Conservation (phyloP, 1,140 invertebrate genomes). For the Polyergus mexicanus region DNA sequence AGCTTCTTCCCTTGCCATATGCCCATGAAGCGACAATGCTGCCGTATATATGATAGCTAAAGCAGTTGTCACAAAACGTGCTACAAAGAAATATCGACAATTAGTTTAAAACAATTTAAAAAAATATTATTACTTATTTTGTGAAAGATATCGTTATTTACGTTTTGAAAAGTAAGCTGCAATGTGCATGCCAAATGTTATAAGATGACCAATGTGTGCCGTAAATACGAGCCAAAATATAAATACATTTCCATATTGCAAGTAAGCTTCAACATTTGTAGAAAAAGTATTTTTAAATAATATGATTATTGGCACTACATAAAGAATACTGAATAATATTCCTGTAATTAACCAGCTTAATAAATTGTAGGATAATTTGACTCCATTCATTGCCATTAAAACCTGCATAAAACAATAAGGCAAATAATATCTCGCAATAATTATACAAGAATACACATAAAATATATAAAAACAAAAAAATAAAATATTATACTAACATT, state of each 20-base stretch:
- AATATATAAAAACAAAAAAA: background rate
- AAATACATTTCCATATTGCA: slow-evolving; percentile 83
- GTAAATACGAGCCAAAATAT: slow-evolving; percentile 83
- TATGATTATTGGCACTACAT: slow-evolving; percentile 79
- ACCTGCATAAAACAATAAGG: slow-evolving; percentile 74
- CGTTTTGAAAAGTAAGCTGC: slow-evolving; percentile 82
- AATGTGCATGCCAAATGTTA: slow-evolving; percentile 83
- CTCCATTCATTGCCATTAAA: slow-evolving; percentile 84
- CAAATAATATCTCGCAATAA: slow-evolving; percentile 19
- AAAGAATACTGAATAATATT: slow-evolving; percentile 78
- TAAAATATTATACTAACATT: slow-evolving; percentile 78
- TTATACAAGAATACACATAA: slow-evolving; percentile 3
- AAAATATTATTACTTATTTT: background rate
- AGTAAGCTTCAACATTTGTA: slow-evolving; percentile 78
- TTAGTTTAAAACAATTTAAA: background rate
- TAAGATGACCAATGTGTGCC: slow-evolving; percentile 79
- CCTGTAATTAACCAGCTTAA: slow-evolving; percentile 83
- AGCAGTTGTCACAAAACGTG: slow-evolving; percentile 49
- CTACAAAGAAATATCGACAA: slow-evolving; percentile 55
- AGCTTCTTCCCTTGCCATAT: slow-evolving; percentile 18
- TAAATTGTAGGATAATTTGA: slow-evolving; percentile 81
- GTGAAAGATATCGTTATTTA: slow-evolving; percentile 63
- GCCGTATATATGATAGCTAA: slow-evolving; percentile 60
- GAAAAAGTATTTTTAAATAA: slow-evolving; percentile 81
- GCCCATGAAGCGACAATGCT: slow-evolving; percentile 48